phyloP scores from a whole-genome alignment of 2,797 vertebrate species.

The Merluccius polli region DNA sequence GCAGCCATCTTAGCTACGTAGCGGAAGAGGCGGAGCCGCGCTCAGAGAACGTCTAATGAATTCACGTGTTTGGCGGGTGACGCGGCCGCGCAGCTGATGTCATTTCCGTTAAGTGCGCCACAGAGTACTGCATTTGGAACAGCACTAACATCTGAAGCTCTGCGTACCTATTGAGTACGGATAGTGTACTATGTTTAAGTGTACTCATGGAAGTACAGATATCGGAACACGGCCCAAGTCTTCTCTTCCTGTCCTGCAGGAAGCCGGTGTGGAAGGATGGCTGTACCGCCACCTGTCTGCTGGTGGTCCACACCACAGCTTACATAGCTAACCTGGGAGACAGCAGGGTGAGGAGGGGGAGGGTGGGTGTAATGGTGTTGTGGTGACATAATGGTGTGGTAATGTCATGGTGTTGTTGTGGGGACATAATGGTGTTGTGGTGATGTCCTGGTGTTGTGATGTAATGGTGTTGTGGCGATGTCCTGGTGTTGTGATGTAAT shows the following conservation, averaged over 20 bases:
- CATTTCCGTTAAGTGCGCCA: no score
- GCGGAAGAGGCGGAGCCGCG: no score
- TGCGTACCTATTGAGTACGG: no score
- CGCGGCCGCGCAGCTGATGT: no score
- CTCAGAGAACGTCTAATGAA: no score
- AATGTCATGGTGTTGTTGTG: not conserved
- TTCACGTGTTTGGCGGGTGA: no score
- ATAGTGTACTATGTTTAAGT: no score
- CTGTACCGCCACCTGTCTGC: constrained; percentile 90
- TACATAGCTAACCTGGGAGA: constrained; percentile 96
- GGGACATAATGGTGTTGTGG: not conserved
- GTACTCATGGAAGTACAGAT: no score
- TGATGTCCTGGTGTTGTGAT: not conserved
- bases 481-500: not conserved
- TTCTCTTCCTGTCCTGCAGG: constrained; percentile 62
- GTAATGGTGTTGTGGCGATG: not conserved
- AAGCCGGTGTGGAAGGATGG: constrained; percentile 98
- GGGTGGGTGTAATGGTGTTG: not conserved
- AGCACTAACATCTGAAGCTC: no score
- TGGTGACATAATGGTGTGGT: not conserved
- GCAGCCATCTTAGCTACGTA: no score
- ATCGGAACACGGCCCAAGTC: no score
- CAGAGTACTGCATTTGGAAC: no score
- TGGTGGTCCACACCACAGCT: constrained; percentile 83
- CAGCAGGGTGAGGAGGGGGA: constrained; percentile 77